Evolutionary conservation across 2,888 invertebrate species (phyloP).

Genomic region (Meganola albula): DNA sequence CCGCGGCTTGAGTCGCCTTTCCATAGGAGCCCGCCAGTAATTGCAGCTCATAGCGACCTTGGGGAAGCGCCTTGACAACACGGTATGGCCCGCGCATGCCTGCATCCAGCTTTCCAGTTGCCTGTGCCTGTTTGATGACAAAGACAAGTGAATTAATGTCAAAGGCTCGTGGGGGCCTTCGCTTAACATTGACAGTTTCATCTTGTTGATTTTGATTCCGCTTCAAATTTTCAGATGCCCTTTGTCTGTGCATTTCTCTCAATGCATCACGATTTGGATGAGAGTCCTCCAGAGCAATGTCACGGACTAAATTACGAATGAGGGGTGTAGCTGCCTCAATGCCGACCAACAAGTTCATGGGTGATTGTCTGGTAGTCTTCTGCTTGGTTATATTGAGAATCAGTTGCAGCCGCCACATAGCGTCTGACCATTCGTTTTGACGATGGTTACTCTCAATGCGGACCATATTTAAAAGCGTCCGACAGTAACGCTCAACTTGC

Average conservation of each 20-base stretch:
- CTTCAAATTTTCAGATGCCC: background rate
- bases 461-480: too few relatives aligned
- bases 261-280: background rate
- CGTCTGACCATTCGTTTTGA: too few relatives aligned
- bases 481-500: too few relatives aligned
- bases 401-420: too few relatives aligned
- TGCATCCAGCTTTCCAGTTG: background rate
- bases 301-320: too few relatives aligned
- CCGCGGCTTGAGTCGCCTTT: conserved; percentile 8
- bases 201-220: background rate
- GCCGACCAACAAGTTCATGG: background rate
- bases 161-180: background rate
- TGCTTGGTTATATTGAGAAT: too few relatives aligned
- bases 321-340: background rate
- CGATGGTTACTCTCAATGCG: too few relatives aligned
- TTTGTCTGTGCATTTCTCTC: background rate
- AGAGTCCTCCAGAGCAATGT: too few relatives aligned
- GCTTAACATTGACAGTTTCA: background rate
- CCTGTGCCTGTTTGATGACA: background rate
- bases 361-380: background rate
- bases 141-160: background rate
- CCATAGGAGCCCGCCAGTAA: conserved; percentile 10
- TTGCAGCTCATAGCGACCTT: conserved; percentile 3
- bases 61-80: background rate
- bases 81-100: background rate